phyloP scores from a whole-genome alignment of 2,797 vertebrate genomes.

The Melanotaenia maccullochi region DNA sequence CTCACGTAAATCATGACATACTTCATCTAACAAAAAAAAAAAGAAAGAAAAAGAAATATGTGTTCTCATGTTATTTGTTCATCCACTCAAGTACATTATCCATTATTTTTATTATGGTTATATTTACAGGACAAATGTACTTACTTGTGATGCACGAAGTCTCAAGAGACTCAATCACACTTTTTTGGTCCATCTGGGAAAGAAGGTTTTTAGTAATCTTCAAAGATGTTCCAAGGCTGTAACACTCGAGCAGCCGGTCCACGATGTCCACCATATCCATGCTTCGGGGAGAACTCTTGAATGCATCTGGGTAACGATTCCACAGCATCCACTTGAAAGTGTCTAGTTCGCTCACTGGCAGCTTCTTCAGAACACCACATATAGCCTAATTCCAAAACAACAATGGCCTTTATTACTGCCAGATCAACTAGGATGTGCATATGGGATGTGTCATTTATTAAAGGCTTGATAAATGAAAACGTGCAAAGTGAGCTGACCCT shows the following conservation, averaged over 20 bases:
- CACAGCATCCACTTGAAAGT: constrained; percentile 70
- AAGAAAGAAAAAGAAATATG: not conserved
- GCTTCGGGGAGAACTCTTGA: constrained; percentile 54
- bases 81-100: not conserved
- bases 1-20: constrained; percentile 68
- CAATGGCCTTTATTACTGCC: constrained; percentile 4
- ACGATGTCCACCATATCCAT: constrained; percentile 77
- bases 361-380: constrained; percentile 47
- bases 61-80: not conserved
- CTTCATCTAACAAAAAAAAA: constrained; percentile 73
- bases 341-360: constrained; percentile 31
- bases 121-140: constrained; percentile 22
- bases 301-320: constrained; percentile 70
- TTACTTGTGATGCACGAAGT: constrained; percentile 74
- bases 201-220: constrained; percentile 71
- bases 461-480: not conserved
- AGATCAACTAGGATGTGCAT: not conserved
- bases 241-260: constrained; percentile 75
- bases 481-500: constrained; percentile 57
- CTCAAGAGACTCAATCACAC: constrained; percentile 44
- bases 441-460: not conserved
- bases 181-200: constrained; percentile 50
- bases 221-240: constrained; percentile 63
- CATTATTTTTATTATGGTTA: not conserved
- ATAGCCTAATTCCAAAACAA: constrained; percentile 65